These are phyloP conservation scores for Acrobasis consociella DNA, from an alignment of 2,888 invertebrate species.

Conservation along the genomic window DNA sequence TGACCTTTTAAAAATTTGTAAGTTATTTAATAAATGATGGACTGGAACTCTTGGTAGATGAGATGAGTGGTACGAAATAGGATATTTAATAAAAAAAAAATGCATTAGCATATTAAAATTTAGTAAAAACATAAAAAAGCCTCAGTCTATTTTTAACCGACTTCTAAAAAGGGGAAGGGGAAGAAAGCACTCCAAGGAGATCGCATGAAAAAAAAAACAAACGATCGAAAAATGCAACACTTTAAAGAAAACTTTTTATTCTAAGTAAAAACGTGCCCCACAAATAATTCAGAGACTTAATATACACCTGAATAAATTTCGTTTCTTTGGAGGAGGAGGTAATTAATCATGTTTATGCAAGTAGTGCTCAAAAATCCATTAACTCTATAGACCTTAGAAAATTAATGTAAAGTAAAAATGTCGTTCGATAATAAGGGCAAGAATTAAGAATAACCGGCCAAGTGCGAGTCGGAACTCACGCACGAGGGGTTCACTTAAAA, in stretches of 20 bases:
- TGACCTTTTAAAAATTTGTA: too few species aligned
- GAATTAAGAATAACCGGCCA: neutral
- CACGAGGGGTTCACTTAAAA: too few species aligned
- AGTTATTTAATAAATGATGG: too few species aligned
- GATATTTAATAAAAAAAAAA: neutral
- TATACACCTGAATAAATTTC: slow-evolving; percentile 16
- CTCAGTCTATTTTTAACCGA: too few species aligned
- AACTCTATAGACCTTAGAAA: slow-evolving; percentile 5
- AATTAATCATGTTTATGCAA: slow-evolving; percentile 18
- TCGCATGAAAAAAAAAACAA: neutral
- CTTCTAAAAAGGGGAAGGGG: too few species aligned
- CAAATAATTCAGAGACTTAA: slow-evolving; percentile 9
- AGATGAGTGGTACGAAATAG: neutral
- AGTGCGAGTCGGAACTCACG: too few species aligned
- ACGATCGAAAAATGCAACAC: neutral
- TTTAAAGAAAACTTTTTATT: neutral
- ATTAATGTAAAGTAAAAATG: slow-evolving; percentile 14
- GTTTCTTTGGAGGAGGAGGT: slow-evolving; percentile 9
- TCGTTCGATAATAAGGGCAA: neutral
- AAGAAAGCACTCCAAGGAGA: neutral
- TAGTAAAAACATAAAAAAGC: too few species aligned
- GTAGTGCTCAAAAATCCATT: slow-evolving; percentile 20
- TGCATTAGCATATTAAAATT: neutral
- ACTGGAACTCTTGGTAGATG: too few species aligned
- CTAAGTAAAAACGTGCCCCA: slow-evolving; percentile 9